Conservation (phyloP, 1,140 invertebrate genomes). For the Drosophila guanche region DNA sequence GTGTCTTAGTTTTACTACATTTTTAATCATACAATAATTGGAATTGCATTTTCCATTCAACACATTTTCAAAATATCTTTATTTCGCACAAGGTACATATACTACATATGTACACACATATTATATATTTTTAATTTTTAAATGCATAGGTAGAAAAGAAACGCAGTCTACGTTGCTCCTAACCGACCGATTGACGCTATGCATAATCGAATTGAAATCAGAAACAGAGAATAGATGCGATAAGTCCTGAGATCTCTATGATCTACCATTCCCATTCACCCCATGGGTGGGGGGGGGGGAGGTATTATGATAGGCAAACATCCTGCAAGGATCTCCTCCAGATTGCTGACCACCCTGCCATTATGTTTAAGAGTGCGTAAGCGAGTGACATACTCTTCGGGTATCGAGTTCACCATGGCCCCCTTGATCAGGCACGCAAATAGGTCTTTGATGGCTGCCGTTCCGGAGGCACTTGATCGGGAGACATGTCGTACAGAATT, state of each 20-base stretch:
- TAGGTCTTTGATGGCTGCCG: slow-evolving; percentile 75
- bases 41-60: slow-evolving; percentile 29
- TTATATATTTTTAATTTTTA: too few species aligned
- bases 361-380: slow-evolving; percentile 65
- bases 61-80: slow-evolving; percentile 18
- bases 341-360: slow-evolving; percentile 19
- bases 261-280: too few species aligned
- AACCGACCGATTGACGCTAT: too few species aligned
- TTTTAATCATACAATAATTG: slow-evolving; percentile 37
- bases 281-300: too few species aligned
- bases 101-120: too few species aligned
- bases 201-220: too few species aligned
- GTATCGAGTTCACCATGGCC: slow-evolving; percentile 65
- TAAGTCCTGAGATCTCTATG: too few species aligned
- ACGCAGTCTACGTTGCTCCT: too few species aligned
- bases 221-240: too few species aligned
- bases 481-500: slow-evolving; percentile 27
- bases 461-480: slow-evolving; percentile 23
- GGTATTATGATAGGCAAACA: slow-evolving; percentile 11
- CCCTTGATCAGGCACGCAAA: slow-evolving; percentile 70
- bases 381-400: slow-evolving; percentile 53
- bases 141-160: too few species aligned
- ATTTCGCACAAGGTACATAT: neutral
- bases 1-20: slow-evolving; percentile 43
- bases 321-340: slow-evolving; percentile 51